These are phyloP conservation scores for Albula glossodonta DNA, from an alignment of 2,113 vertebrate species.

Conservation along the genomic window DNA sequence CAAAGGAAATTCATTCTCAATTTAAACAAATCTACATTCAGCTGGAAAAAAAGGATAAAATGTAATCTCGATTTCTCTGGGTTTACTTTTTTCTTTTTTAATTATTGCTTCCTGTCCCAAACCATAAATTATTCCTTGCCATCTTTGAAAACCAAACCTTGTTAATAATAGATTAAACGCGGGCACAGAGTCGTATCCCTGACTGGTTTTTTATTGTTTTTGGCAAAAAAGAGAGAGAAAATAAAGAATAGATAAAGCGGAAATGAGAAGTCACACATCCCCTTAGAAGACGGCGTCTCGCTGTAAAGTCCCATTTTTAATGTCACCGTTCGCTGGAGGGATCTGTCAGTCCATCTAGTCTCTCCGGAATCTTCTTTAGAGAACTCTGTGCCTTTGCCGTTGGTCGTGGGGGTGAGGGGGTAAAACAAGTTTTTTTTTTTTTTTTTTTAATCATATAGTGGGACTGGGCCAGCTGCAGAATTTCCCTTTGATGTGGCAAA, in stretches of 20 bases:
- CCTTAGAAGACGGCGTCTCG: background rate
- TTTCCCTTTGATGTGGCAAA: background rate
- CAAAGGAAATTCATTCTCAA: background rate
- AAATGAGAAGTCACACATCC: background rate
- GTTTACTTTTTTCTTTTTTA: background rate
- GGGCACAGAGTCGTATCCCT: constrained; percentile 10
- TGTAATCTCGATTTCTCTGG: background rate
- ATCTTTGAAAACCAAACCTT: constrained; percentile 21
- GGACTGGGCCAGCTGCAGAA: constrained; percentile 1
- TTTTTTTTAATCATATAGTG: background rate
- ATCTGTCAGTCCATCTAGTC: constrained; percentile 10
- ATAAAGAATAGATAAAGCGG: background rate
- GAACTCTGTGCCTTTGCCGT: constrained; percentile 17
- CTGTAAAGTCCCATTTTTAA: constrained; percentile 17
- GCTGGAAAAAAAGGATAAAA: background rate
- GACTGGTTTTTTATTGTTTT: constrained; percentile 21
- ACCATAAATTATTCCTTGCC: constrained; percentile 12
- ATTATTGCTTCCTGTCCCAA: constrained; percentile 9
- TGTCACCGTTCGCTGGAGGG: background rate
- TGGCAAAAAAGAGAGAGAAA: background rate
- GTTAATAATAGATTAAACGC: constrained; percentile 14
- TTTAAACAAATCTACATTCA: background rate
- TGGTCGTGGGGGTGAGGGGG: background rate
- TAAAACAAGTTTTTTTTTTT: background rate
- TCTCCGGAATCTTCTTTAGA: constrained; percentile 19